A percentile compares a stretch with the other conserved stretches of the same genome.
Conservation (phyloP, 2,888 invertebrate genomes). For the Leptinotarsa haldemani region DNA sequence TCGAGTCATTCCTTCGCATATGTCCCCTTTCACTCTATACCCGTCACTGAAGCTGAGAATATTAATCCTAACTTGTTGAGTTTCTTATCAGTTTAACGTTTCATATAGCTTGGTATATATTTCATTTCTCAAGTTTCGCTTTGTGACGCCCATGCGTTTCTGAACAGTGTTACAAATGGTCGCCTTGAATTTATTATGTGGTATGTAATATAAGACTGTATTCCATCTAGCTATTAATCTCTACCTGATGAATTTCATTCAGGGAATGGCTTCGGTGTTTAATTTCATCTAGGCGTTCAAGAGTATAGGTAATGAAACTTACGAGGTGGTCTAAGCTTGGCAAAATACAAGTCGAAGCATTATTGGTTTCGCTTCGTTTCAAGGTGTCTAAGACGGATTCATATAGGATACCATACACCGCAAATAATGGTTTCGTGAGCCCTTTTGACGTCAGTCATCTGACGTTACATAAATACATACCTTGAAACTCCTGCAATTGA, state of each 20-base stretch:
- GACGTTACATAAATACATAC: no score
- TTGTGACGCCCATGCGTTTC: slow-evolving; percentile 19
- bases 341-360: no score
- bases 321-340: not conserved
- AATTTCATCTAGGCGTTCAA: not conserved
- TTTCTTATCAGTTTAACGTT: slow-evolving; percentile 16
- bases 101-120: slow-evolving; percentile 8
- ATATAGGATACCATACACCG: no score
- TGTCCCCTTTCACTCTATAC: not conserved
- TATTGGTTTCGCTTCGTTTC: no score
- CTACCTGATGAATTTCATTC: slow-evolving; percentile 16
- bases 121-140: slow-evolving; percentile 13
- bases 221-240: slow-evolving; percentile 29
- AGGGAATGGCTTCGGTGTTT: not conserved
- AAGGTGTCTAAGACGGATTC: no score
- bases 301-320: not conserved
- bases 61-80: slow-evolving; percentile 12
- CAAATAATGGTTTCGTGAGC: no score
- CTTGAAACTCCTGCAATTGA: no score
- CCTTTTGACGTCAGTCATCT: no score
- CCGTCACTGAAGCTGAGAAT: not conserved
- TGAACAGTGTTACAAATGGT: slow-evolving; percentile 22
- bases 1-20: not conserved
- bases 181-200: slow-evolving; percentile 27
- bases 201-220: slow-evolving; percentile 27